These are phyloP conservation scores for Priocnemis perturbator DNA, from an alignment of 2,888 invertebrate species.

Conservation along the genomic window DNA sequence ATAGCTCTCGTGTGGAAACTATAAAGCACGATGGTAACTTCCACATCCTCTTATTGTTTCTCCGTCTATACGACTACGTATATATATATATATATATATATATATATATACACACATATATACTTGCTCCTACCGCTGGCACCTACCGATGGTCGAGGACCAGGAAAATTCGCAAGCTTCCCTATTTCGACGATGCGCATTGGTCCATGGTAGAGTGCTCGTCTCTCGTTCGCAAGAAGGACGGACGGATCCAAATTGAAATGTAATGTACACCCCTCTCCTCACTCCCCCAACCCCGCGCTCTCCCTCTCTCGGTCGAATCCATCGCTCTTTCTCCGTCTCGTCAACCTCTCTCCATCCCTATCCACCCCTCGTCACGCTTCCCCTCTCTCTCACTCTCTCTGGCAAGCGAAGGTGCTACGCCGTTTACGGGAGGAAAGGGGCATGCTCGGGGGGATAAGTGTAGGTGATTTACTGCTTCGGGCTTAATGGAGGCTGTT, in stretches of 20 bases:
- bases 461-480: slow-evolving; percentile 72
- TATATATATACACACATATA: no score
- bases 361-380: no score
- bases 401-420: slow-evolving; percentile 48
- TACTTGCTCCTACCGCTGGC: not conserved
- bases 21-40: slow-evolving; percentile 40
- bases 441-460: slow-evolving; percentile 58
- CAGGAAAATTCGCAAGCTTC: slow-evolving; percentile 57
- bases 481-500: slow-evolving; percentile 72
- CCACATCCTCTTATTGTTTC: slow-evolving; percentile 42
- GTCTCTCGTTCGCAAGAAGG: slow-evolving; percentile 54
- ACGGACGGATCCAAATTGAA: slow-evolving; percentile 69
- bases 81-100: slow-evolving; percentile 3
- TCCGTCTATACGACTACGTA: not conserved
- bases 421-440: slow-evolving; percentile 39
- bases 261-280: slow-evolving; percentile 68
- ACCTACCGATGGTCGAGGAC: slow-evolving; percentile 32
- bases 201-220: slow-evolving; percentile 60
- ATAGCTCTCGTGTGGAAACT: slow-evolving; percentile 23
- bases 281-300: slow-evolving; percentile 29
- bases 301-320: not conserved
- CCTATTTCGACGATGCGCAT: slow-evolving; percentile 50
- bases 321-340: slow-evolving; percentile 10
- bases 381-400: slow-evolving; percentile 26
- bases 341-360: slow-evolving; percentile 38